Percentiles rank a stretch among this genome's conserved stretches.
phyloP scores from a whole-genome alignment of 2,888 invertebrate species.

The Amblyjoppa fuscipennis region DNA sequence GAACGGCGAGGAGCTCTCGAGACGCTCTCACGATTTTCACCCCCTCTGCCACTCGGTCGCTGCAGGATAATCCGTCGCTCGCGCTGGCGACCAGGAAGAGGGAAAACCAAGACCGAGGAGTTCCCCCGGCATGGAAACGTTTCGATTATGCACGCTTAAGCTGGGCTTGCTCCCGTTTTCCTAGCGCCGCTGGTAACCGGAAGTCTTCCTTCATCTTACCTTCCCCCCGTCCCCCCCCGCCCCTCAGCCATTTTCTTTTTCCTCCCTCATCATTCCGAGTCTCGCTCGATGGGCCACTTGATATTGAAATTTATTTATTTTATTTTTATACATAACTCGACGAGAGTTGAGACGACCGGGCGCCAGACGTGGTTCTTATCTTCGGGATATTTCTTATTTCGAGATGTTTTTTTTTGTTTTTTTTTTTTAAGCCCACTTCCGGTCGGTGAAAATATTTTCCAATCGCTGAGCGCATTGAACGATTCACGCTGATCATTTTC shows the following conservation, averaged over 20 bases:
- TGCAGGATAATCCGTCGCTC: constrained; percentile 66
- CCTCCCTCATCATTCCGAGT: neutral
- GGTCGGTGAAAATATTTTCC: constrained; percentile 22
- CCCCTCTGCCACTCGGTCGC: constrained; percentile 28
- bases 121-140: constrained; percentile 70
- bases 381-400: neutral
- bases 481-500: neutral
- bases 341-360: constrained; percentile 12
- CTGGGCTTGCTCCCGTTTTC: constrained; percentile 74
- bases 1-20: neutral
- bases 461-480: neutral
- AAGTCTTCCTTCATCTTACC: constrained; percentile 36
- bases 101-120: constrained; percentile 48
- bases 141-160: constrained; percentile 72
- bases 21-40: constrained; percentile 18
- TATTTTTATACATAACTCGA: constrained; percentile 50
- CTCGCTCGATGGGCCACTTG: constrained; percentile 52
- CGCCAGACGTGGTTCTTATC: constrained; percentile 5
- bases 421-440: neutral
- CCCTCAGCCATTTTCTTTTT: constrained; percentile 21
- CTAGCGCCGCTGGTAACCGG: constrained; percentile 59
- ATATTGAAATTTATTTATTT: constrained; percentile 64
- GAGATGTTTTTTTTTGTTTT: neutral
- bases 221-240: neutral
- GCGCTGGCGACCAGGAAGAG: constrained; percentile 66